Conservation (phyloP, 2,113 vertebrate species). For the Syngnathoides biaculeatus region DNA sequence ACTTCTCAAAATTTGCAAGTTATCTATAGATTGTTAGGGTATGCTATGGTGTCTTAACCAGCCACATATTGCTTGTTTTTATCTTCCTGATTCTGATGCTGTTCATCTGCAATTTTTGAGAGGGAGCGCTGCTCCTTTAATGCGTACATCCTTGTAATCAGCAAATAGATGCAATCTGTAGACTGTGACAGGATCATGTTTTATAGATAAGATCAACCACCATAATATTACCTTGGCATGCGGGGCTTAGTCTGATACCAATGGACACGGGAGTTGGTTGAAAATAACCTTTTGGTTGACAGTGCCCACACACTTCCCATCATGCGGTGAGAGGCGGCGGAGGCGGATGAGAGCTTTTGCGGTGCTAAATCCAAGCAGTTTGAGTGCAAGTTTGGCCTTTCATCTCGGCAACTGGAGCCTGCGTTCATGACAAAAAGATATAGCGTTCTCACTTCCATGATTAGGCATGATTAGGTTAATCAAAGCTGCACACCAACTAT, state of each 20-base stretch:
- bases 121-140: neutral
- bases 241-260: constrained; percentile 5
- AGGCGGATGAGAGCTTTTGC: constrained; percentile 36
- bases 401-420: constrained; percentile 10
- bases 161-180: neutral
- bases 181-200: constrained; percentile 1
- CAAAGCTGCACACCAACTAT: neutral
- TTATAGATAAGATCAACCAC: constrained; percentile 1
- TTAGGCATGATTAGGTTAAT: constrained; percentile 8
- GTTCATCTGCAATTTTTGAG: neutral
- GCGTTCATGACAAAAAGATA: constrained; percentile 13
- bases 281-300: constrained; percentile 9
- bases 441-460: constrained; percentile 10
- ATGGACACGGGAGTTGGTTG: constrained; percentile 9
- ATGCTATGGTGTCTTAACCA: neutral
- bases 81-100: neutral
- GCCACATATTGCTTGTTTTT: neutral
- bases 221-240: constrained; percentile 9
- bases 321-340: constrained; percentile 27
- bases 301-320: constrained; percentile 12
- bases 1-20: too few relatives aligned
- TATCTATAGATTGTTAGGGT: neutral
- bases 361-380: constrained; percentile 28
- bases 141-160: constrained; percentile 10
- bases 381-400: constrained; percentile 26